These are phyloP conservation scores for Nipponia nippon DNA, from an alignment of 2,113 vertebrate species.

Conservation along the genomic window DNA sequence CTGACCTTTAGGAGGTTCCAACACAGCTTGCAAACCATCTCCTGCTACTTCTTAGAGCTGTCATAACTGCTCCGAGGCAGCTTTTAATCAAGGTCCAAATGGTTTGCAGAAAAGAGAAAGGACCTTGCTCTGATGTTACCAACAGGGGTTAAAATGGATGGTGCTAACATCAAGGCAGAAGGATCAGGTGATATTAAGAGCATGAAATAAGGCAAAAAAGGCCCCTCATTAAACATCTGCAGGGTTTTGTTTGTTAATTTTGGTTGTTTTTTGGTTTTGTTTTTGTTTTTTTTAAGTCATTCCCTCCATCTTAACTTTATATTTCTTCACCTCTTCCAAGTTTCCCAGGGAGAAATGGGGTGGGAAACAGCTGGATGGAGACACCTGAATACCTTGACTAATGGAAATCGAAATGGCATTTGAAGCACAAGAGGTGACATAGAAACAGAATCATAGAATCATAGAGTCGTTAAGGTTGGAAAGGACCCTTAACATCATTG, in stretches of 20 bases:
- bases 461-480: too few species aligned
- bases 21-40: background rate
- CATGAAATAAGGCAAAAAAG: background rate
- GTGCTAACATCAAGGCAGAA: background rate
- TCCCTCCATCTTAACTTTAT: background rate
- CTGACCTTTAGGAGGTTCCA: background rate
- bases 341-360: background rate
- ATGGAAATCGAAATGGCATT: background rate
- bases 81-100: background rate
- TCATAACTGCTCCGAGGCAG: background rate
- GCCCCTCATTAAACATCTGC: fast-evolving
- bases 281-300: background rate
- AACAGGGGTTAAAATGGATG: background rate
- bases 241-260: background rate
- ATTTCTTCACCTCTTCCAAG: background rate
- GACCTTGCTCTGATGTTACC: background rate
- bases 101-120: background rate
- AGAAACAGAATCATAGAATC: too few species aligned
- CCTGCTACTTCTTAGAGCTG: background rate
- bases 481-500: too few species aligned
- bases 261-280: background rate
- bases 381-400: background rate
- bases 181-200: background rate
- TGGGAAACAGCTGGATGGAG: background rate
- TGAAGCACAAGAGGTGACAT: background rate